A percentile compares a stretch with the other conserved stretches of the same genome.
Conservation (phyloP, 2,888 invertebrate genomes). For the Dicycla oo region DNA sequence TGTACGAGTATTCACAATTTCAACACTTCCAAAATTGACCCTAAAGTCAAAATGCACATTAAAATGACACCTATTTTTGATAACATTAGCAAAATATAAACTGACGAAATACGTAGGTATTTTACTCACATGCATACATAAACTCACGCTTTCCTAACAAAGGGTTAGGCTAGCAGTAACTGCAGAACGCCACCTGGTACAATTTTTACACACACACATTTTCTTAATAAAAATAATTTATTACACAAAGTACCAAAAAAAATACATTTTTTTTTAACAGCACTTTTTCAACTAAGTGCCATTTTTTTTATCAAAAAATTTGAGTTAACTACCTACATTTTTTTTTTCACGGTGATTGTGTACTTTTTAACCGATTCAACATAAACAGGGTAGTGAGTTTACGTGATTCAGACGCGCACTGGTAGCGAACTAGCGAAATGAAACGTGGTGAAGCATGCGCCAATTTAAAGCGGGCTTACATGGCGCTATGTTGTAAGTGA, state of each 20-base stretch:
- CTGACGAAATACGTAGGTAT: neutral
- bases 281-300: too few relatives aligned
- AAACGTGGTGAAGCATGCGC: slow-evolving; percentile 46
- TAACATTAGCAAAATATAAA: neutral
- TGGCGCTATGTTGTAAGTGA: slow-evolving; percentile 44
- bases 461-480: slow-evolving; percentile 65
- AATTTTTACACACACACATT: neutral
- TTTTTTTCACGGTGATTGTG: neutral
- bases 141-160: neutral
- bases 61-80: neutral
- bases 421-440: slow-evolving; percentile 28
- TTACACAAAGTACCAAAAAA: neutral
- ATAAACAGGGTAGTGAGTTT: slow-evolving; percentile 23
- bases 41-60: neutral
- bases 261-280: too few relatives aligned
- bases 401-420: slow-evolving; percentile 45
- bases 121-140: neutral
- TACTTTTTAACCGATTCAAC: slow-evolving; percentile 5
- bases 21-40: slow-evolving; percentile 1
- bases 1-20: neutral
- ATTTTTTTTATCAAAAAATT: too few relatives aligned
- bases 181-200: neutral
- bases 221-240: neutral
- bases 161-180: neutral
- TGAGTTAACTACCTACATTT: too few relatives aligned